A percentile compares a stretch with the other conserved stretches of the same genome.
Evolutionary conservation across 2,113 vertebrate genomes (phyloP).

Genomic region (Enhydra lutris): DNA sequence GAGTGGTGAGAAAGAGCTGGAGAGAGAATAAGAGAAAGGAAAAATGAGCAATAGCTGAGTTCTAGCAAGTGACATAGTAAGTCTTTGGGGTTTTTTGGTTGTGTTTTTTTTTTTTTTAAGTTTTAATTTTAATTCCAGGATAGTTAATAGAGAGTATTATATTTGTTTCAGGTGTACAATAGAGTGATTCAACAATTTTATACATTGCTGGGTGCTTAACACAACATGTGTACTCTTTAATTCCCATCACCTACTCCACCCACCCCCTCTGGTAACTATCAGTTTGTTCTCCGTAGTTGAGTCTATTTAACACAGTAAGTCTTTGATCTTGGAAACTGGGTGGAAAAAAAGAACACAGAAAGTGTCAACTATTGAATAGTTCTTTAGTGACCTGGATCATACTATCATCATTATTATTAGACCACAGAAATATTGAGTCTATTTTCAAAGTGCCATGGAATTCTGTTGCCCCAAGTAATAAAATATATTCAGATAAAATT

Average conservation of each 20-base stretch:
- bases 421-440: background rate
- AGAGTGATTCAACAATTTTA: background rate
- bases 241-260: background rate
- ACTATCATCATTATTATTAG: background rate
- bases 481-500: constrained; percentile 9
- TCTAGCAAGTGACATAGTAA: background rate
- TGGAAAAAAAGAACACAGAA: background rate
- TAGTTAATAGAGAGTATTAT: background rate
- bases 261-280: background rate
- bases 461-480: background rate
- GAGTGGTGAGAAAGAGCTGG: background rate
- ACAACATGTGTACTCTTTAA: background rate
- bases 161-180: background rate
- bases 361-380: background rate
- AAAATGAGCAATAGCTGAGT: background rate
- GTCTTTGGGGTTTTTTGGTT: background rate
- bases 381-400: background rate
- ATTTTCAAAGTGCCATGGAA: background rate
- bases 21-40: background rate
- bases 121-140: background rate
- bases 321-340: background rate
- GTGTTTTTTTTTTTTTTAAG: background rate
- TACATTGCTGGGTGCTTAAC: background rate
- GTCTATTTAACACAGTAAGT: background rate
- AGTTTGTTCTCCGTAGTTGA: background rate